Evolutionary conservation across 2,888 invertebrate species (phyloP), one percentile per base, ranked within the genome.

Genomic region (Cinara cedri): DNA sequence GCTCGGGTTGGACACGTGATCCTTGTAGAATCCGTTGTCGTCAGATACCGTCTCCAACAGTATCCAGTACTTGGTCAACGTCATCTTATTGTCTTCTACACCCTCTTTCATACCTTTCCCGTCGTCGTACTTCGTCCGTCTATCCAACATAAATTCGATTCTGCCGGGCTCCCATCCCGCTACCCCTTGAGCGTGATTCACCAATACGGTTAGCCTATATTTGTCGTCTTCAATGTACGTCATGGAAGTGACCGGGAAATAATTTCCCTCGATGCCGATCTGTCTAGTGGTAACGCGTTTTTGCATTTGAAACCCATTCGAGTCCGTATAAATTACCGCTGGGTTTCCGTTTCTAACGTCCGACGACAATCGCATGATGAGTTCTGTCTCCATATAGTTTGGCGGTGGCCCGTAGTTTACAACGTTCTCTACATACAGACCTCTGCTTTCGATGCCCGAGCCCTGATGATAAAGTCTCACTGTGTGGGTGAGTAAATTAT

Each of bases 31-130:
- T 8, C 51, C 21, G 10, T 34, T 1, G 14, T 51, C 44, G 21
- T 85, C 80, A 21, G 24, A 24, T 13, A 76, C 42, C 81, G 66
- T 82, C 82, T 98, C 98, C 0, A 98, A 86, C 3, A 97, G 86
- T 8, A 99, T 85, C 91, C 94, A 94, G 86, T 96, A 96, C 83
- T 91, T 91, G 85, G 93, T 91, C 0, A 91, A 87, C 0, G 94
- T 95, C 54, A 89, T 89, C 81, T 93, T 91, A 86, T 97, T 98
- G 86, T 99, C 98, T 0, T 94, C 91, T 1, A 98, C 91, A 21
- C 97, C 97, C 86, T 98, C 97, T 2, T 95, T 96, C 89, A 98
- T 92, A 13, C 98, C 98, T 81, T 98, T 88, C 75, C 94, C 93
- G 85, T 99, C 98, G 85, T 98, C 98, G 85, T 97, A 97, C 9